Evolutionary conservation across 1,140 invertebrate genomes (phyloP).

Genomic region (Vollenhovia emeryi): DNA sequence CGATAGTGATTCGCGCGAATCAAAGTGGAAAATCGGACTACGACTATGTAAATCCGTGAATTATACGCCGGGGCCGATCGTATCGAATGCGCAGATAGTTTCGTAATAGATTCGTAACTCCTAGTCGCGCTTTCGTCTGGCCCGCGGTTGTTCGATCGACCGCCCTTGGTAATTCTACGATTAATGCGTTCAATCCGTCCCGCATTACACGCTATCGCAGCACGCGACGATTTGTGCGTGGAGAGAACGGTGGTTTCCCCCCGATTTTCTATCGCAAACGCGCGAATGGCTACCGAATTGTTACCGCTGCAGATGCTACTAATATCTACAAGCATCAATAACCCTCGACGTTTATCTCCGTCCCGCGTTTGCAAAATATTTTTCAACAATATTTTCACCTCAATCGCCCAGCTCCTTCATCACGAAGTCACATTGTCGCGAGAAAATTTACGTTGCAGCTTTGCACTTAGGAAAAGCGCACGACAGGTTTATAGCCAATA

Average conservation of each 20-base stretch:
- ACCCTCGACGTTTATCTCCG: slow-evolving; percentile 59
- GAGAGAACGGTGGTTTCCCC: slow-evolving; percentile 26
- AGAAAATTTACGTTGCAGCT: not conserved
- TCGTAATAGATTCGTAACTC: slow-evolving; percentile 60
- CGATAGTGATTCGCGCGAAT: slow-evolving; percentile 51
- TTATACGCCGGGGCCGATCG: slow-evolving; percentile 50
- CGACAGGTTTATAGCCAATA: not conserved
- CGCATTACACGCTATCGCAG: slow-evolving; percentile 52
- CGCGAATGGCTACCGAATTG: slow-evolving; percentile 45
- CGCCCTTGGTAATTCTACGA: slow-evolving; percentile 59
- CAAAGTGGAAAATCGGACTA: slow-evolving; percentile 50
- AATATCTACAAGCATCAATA: slow-evolving; percentile 51
- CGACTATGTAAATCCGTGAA: slow-evolving; percentile 58
- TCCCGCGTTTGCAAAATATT: slow-evolving; percentile 6
- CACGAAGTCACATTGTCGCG: not conserved
- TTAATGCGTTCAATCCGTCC: slow-evolving; percentile 54
- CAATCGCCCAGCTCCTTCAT: not conserved
- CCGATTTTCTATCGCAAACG: slow-evolving; percentile 52
- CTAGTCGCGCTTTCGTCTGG: slow-evolving; percentile 56
- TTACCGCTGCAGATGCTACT: slow-evolving; percentile 44
- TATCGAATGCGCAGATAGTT: slow-evolving; percentile 56
- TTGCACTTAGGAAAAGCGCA: not conserved
- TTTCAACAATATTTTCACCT: slow-evolving; percentile 14
- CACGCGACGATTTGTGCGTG: slow-evolving; percentile 54
- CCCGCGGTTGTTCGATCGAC: slow-evolving; percentile 43